Percentiles rank a stretch among this genome's conserved stretches.
These are phyloP conservation scores for Philopotamus ludificatus DNA, from an alignment of 1,140 invertebrate genomes.

Conservation along the genomic window DNA sequence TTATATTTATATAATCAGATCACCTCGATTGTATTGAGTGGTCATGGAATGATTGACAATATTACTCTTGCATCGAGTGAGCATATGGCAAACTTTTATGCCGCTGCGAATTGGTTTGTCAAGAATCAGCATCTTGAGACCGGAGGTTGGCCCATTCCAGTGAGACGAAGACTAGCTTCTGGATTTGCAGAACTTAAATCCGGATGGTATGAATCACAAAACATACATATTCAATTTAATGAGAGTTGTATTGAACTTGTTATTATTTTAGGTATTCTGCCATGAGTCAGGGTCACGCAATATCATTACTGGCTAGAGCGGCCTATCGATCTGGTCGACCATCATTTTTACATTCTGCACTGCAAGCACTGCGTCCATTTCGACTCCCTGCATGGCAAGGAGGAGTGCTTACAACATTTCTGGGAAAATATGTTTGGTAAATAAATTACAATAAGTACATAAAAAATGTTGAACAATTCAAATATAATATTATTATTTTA, in stretches of 20 bases:
- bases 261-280: constrained; percentile 75
- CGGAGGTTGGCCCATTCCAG: constrained; percentile 89
- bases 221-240: no score
- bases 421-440: constrained; percentile 75
- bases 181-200: constrained; percentile 77
- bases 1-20: constrained; percentile 48
- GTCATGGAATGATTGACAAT: constrained; percentile 78
- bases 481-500: neutral
- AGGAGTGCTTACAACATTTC: constrained; percentile 83
- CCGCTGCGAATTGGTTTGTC: constrained; percentile 92
- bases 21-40: constrained; percentile 66
- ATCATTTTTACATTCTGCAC: constrained; percentile 78
- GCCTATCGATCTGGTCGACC: constrained; percentile 77
- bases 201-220: constrained; percentile 67
- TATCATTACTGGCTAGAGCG: constrained; percentile 88
- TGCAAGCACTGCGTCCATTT: constrained; percentile 79
- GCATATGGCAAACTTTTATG: constrained; percentile 87
- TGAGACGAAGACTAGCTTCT: constrained; percentile 71
- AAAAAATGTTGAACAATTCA: neutral
- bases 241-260: no score
- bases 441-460: constrained; percentile 18
- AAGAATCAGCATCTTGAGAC: constrained; percentile 75
- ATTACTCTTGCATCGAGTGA: constrained; percentile 79
- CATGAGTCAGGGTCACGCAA: constrained; percentile 97
- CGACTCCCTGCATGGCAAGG: constrained; percentile 67